Conservation (phyloP, 2,113 vertebrate species). For the Pseudorhombus dupliciocellatus region DNA sequence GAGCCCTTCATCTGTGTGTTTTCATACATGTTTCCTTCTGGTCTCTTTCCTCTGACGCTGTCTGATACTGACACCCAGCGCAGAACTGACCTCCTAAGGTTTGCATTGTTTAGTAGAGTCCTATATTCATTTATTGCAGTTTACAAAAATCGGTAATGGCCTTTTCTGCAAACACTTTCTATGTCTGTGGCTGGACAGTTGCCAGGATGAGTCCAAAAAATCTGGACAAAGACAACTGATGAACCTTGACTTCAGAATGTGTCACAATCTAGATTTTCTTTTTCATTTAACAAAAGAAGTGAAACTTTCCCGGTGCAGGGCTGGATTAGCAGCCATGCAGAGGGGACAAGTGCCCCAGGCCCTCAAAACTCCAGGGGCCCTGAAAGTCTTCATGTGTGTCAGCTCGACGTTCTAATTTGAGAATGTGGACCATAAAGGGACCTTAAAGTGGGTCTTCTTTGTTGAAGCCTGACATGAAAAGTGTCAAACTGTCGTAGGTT, state of each 20-base stretch:
- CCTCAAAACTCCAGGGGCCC: background rate
- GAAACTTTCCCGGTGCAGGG: background rate
- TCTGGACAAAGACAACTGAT: background rate
- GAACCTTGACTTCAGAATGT: background rate
- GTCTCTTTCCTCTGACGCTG: slow-evolving; percentile 7
- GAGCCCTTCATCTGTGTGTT: slow-evolving; percentile 25
- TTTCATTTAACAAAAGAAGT: background rate
- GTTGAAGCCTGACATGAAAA: background rate
- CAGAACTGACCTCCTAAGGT: background rate
- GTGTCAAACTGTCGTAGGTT: slow-evolving; percentile 5
- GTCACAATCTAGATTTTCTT: background rate
- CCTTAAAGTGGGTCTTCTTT: background rate
- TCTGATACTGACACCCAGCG: slow-evolving; percentile 12
- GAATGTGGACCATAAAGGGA: background rate
- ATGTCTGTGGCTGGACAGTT: background rate
- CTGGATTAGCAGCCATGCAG: slow-evolving; percentile 12
- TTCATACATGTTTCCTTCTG: slow-evolving; percentile 15
- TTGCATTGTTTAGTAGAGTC: background rate
- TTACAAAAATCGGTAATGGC: background rate
- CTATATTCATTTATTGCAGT: background rate
- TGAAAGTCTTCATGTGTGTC: slow-evolving; percentile 5
- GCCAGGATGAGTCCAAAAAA: background rate
- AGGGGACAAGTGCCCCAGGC: background rate
- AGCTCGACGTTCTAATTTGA: slow-evolving; percentile 13
- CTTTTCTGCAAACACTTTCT: background rate